Evolutionary conservation across 2,113 vertebrate species (phyloP).

Genomic region (Pipa parva): DNA sequence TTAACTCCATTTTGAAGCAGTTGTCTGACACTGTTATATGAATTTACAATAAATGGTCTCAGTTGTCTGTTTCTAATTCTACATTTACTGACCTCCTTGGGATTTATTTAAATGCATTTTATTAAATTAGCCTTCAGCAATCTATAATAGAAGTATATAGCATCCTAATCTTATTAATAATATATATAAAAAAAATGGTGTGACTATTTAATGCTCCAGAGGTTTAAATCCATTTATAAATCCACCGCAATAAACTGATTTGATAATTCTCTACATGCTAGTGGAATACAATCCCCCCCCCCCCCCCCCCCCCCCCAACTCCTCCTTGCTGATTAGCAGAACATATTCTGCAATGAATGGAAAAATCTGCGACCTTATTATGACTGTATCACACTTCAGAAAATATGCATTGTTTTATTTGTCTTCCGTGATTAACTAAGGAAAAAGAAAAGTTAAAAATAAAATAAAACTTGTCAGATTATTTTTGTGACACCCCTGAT

Average conservation of each 20-base stretch:
- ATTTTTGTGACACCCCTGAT: conserved; percentile 27
- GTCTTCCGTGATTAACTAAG: conserved; percentile 1
- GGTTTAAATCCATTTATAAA: not conserved
- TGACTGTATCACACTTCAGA: conserved; percentile 8
- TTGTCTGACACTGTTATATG: not conserved
- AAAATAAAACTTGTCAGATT: conserved; percentile 8
- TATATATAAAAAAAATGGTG: too few relatives aligned
- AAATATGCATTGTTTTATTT: conserved; percentile 14
- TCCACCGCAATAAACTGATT: not conserved
- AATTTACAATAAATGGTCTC: not conserved
- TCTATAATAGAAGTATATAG: not conserved
- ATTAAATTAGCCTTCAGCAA: not conserved
- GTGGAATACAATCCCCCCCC: not conserved
- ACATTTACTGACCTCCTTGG: not conserved
- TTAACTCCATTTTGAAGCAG: not conserved
- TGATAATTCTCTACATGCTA: not conserved
- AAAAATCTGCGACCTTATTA: conserved; percentile 23
- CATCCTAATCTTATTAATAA: not conserved
- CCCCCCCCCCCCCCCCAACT: not conserved
- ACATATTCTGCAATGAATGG: conserved; percentile 4
- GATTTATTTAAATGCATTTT: not conserved
- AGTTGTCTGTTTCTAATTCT: not conserved
- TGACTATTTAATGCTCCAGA: not conserved
- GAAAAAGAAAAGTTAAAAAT: not conserved
- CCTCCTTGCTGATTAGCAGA: not conserved